Base-by-base conservation (phyloP, 2,113 vertebrate genomes). In the Hippocampus guttulatus region DNA sequence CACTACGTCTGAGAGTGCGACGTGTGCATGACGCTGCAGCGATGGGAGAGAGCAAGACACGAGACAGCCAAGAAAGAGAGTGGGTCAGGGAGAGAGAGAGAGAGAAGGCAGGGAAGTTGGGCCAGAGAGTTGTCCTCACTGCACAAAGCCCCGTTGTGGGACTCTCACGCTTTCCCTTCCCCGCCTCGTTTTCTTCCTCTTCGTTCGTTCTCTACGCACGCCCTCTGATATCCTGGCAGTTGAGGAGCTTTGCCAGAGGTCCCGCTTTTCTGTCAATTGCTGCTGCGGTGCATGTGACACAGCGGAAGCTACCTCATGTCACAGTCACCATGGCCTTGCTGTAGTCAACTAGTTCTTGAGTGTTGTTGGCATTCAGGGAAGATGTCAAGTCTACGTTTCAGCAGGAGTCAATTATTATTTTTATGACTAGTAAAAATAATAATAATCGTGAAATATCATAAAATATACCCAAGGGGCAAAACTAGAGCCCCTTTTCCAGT, bases 131-230 rank as follows among this genome's bases (percentile, higher is more conserved):
- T 65, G 64, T 83, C 70, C 71, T 78, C 49, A 23, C 67, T 58
- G 81, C 85, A 92, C 89, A 92, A 92, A 91, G 74, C 71, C 78
- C 88, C 84, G 88, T 91, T 92, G 90, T 91, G 78, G 83, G 70
- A 63, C 66, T 74, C 75, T 74, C 69, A 71, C 74, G 69, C 77
- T 82, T 81, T 62, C 74, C 76, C 73, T 74, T 78, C 58, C 67
- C 79, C 68, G 55, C 70, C 75, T 81, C 78, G 71, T 54, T 74
- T 81, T 79, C 75, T 76, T 78, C 75, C 81, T 75, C 72, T 74
- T 75, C 68, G 63, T 74, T 75, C 68, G 63, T 64, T 66, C 66
- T 54, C 57, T 63, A 64, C 72, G 68, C 64, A 69, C 74, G 64
- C 70, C 66, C 52, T 61, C 58, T 66, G 43, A 66, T 71, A 67